phyloP scores from a whole-genome alignment of 2,113 vertebrate species.

The Dasyurus viverrinus region DNA sequence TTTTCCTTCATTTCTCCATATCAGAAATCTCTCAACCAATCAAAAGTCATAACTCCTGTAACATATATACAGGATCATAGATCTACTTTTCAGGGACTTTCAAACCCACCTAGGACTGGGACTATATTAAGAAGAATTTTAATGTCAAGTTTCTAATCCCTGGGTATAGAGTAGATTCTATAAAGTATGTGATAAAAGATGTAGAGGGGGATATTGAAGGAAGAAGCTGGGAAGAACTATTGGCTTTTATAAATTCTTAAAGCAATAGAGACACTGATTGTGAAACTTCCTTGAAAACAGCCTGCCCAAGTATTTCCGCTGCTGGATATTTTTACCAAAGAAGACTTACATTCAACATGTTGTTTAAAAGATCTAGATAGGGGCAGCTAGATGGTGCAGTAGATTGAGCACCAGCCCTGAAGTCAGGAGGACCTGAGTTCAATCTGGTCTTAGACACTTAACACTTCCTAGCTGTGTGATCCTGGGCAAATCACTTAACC shows the following conservation, averaged over 20 bases:
- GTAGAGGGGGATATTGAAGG: neutral
- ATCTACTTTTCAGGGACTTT: neutral
- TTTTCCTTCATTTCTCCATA: neutral
- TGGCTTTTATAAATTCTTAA: conserved; percentile 37
- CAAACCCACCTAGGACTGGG: neutral
- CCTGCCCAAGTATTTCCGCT: neutral
- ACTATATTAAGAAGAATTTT: conserved; percentile 15
- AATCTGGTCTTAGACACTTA: no score
- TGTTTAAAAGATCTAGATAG: neutral
- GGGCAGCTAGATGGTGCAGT: no score
- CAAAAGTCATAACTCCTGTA: neutral
- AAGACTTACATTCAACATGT: neutral
- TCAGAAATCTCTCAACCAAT: neutral
- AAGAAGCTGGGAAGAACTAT: conserved; percentile 8
- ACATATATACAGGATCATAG: neutral
- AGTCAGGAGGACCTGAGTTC: no score
- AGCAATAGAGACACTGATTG: neutral
- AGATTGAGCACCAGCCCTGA: no score
- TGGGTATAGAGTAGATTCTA: neutral
- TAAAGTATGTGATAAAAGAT: neutral
- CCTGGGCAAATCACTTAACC: no score
- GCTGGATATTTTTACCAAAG: neutral
- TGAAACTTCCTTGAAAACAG: conserved; percentile 35
- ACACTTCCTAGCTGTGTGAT: no score
- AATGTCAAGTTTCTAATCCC: conserved; percentile 22